Evolutionary conservation across 2,888 invertebrate genomes (phyloP), one percentile per base, ranked within the genome.

Genomic region (Drosophila pseudotakahashii): DNA sequence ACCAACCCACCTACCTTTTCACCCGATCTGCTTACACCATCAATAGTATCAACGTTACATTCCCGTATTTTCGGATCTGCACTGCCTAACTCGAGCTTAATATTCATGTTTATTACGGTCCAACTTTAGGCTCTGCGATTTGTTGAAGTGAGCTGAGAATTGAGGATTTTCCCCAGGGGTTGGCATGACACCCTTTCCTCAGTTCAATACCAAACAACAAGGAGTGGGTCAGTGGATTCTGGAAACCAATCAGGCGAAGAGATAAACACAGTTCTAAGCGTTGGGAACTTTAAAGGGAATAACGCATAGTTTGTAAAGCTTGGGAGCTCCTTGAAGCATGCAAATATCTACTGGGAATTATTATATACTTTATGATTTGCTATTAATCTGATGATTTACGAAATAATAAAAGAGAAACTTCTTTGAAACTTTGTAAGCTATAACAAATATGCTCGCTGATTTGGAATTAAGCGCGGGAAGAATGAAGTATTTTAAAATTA

Each of bases 51-150:
- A 39, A 10, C 45, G 11, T 7, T 36, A 26, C 23, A 10, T 13
- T 11, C 41, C 1, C 19, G 3, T 19, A 19, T 3, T 3, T 19
- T 19, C 19, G 19, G 19, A 19, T 19, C 60, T n/a, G n/a, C n/a
- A n/a, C n/a, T n/a, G n/a, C n/a, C n/a, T 66, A 50, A 70, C 70
- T 66, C 50, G 54, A 54, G 70, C 53, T 41, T 50, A 50, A 67
- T 73, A 66, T 58, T 53, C 60, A 69, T 74, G 57, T 70, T 70
- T 69, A 70, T 75, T 70, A 64, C 57, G 64, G 64, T 70, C 53
- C 60, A 68, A 7, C 30, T 26, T 16, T 30, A 23, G 36, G 11
- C 9, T 26, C 6, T 36, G 52, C 30, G 51, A 71, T 68, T 51
- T 45, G 45, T 50, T 36, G 41, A 30, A 68, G 55, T 36, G 39